Evolutionary conservation across 2,888 invertebrate genomes (phyloP).

Genomic region (Drosophila leonis): DNA sequence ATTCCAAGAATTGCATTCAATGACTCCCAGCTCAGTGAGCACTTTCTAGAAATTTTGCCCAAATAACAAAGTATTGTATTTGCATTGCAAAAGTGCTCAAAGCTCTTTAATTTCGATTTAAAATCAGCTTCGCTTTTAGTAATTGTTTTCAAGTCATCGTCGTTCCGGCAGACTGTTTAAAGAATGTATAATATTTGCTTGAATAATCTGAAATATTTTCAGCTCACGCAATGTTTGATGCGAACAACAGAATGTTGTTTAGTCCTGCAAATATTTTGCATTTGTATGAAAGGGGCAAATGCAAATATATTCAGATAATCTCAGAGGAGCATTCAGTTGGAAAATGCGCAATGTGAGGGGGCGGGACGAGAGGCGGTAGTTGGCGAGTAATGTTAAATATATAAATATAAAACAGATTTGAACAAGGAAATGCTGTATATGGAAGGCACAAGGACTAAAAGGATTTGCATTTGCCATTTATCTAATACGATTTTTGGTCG

Average conservation of each 20-base stretch:
- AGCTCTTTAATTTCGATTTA: not conserved
- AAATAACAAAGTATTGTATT: not conserved
- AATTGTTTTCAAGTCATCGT: not conserved
- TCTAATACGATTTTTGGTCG: conserved; percentile 29
- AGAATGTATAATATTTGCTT: conserved; percentile 9
- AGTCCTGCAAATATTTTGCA: conserved; percentile 26
- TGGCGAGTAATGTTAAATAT: conserved; percentile 10
- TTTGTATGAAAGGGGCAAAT: conserved; percentile 40
- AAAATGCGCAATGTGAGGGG: conserved; percentile 33
- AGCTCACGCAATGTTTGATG: conserved; percentile 1
- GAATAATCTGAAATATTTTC: conserved; percentile 31
- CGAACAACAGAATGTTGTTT: conserved; percentile 17
- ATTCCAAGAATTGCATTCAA: not conserved
- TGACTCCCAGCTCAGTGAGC: not conserved
- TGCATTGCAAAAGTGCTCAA: not conserved
- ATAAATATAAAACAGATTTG: conserved; percentile 19
- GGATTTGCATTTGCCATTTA: conserved; percentile 52
- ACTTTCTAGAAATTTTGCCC: not conserved
- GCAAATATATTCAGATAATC: conserved; percentile 37
- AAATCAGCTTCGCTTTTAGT: not conserved
- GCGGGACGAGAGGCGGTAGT: not conserved
- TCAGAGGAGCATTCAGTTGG: conserved; percentile 28
- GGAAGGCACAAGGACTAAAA: conserved; percentile 22
- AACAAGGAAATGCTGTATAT: conserved; percentile 16
- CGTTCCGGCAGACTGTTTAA: not conserved